A percentile compares a stretch with the other conserved stretches of the same genome.
Conservation (phyloP, 1,140 invertebrate genomes). For the Trialeurodes vaporariorum region DNA sequence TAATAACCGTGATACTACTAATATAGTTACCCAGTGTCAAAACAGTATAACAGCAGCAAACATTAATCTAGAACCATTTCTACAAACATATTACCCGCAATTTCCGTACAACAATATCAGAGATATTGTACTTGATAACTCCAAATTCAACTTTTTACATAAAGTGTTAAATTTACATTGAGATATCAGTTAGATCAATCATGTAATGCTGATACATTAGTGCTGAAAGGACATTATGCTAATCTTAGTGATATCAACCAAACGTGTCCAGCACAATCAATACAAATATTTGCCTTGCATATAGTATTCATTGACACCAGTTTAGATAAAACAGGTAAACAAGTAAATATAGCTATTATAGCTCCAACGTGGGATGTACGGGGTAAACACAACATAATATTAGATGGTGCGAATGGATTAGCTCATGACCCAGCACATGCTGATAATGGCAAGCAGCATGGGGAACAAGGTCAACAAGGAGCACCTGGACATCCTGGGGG, state of each 20-base stretch:
- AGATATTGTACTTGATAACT: background rate
- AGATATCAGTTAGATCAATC: background rate
- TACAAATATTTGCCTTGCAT: conserved; percentile 3
- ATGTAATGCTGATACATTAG: background rate
- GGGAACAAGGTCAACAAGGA: background rate
- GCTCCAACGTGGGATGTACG: conserved; percentile 13
- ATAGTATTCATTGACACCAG: conserved; percentile 8
- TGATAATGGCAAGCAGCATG: background rate
- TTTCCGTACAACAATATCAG: background rate
- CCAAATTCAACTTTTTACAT: background rate
- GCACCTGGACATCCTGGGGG: background rate
- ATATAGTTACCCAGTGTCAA: background rate
- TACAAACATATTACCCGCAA: background rate
- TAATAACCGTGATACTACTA: background rate
- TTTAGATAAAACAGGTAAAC: background rate
- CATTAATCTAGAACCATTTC: background rate
- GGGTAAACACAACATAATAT: background rate
- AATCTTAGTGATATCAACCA: background rate
- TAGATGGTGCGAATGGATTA: conserved; percentile 1
- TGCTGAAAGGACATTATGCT: background rate
- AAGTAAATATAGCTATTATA: conserved; percentile 2
- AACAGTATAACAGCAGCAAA: background rate
- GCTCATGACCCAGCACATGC: background rate
- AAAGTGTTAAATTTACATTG: background rate
- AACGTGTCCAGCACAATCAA: background rate